A percentile compares a stretch with the other conserved stretches of the same genome.
Evolutionary conservation across 2,888 invertebrate genomes (phyloP).

Genomic region (Torymus tubicola): DNA sequence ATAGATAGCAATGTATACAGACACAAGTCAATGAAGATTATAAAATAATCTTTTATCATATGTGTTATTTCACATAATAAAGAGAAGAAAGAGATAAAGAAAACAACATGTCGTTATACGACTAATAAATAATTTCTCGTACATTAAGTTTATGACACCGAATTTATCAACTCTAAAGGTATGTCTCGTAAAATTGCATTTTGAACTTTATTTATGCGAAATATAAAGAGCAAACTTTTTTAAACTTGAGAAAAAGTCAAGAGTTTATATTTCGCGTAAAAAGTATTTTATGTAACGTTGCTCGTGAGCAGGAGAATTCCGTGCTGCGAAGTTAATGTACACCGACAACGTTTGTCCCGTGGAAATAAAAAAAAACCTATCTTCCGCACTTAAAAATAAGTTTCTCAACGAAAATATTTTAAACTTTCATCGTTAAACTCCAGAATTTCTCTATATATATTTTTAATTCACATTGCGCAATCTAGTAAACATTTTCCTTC

Average conservation of each 20-base stretch:
- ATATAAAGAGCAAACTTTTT: conserved; percentile 32
- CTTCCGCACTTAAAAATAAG: conserved; percentile 1
- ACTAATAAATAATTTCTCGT: conserved; percentile 7
- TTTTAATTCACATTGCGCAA: too few species aligned
- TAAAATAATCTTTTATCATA: too few species aligned
- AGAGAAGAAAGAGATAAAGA: too few species aligned
- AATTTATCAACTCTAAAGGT: conserved; percentile 32
- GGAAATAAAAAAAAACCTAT: conserved; percentile 1
- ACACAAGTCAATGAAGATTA: too few species aligned
- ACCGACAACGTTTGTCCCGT: conserved; percentile 1
- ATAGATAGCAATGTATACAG: too few species aligned
- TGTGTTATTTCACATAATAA: too few species aligned
- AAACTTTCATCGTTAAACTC: neutral
- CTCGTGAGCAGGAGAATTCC: conserved; percentile 4
- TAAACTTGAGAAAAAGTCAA: conserved; percentile 30
- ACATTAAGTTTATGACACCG: conserved; percentile 24
- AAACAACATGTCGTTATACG: neutral
- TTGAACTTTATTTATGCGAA: conserved; percentile 46
- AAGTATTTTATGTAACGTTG: conserved; percentile 38
- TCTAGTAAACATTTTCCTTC: too few species aligned
- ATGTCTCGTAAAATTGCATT: conserved; percentile 28
- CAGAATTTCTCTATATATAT: too few species aligned
- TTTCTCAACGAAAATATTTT: neutral
- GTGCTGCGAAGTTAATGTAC: too few species aligned
- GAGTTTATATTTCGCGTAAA: conserved; percentile 44